A percentile compares a stretch with the other conserved stretches of the same genome.
Evolutionary conservation across 2,888 invertebrate species (phyloP).

Genomic region (Drosophila ezoana): DNA sequence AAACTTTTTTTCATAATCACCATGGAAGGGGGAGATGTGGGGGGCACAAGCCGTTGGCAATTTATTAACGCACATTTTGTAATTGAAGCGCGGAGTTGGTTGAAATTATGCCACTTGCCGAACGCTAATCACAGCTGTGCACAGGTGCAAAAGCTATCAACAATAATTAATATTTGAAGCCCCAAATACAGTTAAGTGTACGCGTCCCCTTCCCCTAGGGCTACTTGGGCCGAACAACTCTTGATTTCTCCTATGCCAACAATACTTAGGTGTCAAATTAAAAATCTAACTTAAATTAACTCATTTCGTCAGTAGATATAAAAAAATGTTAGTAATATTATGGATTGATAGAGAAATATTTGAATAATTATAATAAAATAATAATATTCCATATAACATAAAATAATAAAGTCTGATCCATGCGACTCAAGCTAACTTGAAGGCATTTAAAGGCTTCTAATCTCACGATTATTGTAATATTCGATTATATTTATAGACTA

Average conservation of each 20-base stretch:
- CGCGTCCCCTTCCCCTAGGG: no score
- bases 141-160: conserved; percentile 29
- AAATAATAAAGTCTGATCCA: no score
- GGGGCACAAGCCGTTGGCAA: conserved; percentile 39
- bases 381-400: no score
- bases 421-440: no score
- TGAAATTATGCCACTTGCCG: conserved; percentile 55
- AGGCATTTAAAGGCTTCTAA: no score
- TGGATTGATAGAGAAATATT: no score
- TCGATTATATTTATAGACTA: no score
- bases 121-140: conserved; percentile 44
- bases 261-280: background rate
- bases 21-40: background rate
- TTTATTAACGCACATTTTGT: conserved; percentile 74
- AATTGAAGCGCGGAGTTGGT: conserved; percentile 58
- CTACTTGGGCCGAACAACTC: background rate
- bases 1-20: conserved; percentile 28
- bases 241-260: background rate
- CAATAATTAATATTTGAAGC: conserved; percentile 13
- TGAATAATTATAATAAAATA: no score
- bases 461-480: no score
- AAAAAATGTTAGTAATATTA: background rate
- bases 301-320: no score
- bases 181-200: no score
- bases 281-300: background rate